These are phyloP conservation scores for Dicaeum eximium DNA, from an alignment of 2,113 vertebrate species.

Conservation along the genomic window DNA sequence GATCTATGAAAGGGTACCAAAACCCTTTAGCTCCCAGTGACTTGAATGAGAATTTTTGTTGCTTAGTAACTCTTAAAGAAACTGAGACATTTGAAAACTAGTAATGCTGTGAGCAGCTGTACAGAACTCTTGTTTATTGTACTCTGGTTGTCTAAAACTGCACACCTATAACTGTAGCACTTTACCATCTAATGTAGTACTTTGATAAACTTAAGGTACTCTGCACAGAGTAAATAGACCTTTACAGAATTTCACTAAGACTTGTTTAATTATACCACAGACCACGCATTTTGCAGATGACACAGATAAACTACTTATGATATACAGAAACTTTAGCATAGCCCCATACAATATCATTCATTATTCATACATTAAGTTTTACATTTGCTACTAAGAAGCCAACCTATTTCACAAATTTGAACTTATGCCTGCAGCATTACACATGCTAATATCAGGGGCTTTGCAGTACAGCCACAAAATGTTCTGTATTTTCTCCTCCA, in stretches of 20 bases:
- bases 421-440: neutral
- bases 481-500: neutral
- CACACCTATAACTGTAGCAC: neutral
- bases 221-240: neutral
- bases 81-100: neutral
- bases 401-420: neutral
- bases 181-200: neutral
- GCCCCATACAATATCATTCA: neutral
- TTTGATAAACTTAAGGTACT: neutral
- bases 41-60: conserved; percentile 37
- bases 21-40: neutral
- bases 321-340: neutral
- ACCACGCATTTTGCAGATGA: neutral
- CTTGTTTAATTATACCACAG: neutral
- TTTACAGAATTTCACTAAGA: neutral
- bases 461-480: neutral
- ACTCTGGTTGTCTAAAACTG: neutral
- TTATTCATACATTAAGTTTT: neutral
- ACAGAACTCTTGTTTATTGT: neutral
- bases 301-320: neutral
- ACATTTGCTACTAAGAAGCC: neutral
- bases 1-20: conserved; percentile 1
- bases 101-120: neutral
- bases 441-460: neutral
- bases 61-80: conserved; percentile 35